Evolutionary conservation across 2,888 invertebrate species (phyloP).

Genomic region (Trichogramma dendrolimi): DNA sequence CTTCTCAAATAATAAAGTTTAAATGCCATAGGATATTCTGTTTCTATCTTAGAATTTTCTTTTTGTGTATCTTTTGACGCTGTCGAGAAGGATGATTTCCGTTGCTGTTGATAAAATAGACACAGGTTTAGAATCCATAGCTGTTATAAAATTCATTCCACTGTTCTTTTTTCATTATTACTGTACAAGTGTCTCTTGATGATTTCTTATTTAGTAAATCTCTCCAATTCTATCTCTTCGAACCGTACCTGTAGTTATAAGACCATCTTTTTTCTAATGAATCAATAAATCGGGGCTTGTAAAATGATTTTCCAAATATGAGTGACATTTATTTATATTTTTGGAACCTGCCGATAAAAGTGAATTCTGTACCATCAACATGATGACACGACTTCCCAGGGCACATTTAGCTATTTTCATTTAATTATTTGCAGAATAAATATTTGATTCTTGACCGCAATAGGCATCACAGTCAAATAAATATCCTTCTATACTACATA

Average conservation of each 20-base stretch:
- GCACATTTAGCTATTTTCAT: slow-evolving; percentile 13
- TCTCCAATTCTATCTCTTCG: neutral
- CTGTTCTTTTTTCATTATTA: slow-evolving; percentile 25
- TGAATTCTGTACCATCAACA: slow-evolving; percentile 24
- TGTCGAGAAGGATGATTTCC: neutral
- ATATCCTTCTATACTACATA: slow-evolving; percentile 21
- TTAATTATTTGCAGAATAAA: slow-evolving; percentile 9
- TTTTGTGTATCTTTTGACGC: neutral
- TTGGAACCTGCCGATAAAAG: slow-evolving; percentile 16
- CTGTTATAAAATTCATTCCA: slow-evolving; percentile 17
- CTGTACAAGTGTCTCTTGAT: slow-evolving; percentile 25
- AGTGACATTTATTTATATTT: slow-evolving; percentile 24
- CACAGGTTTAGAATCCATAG: slow-evolving; percentile 27
- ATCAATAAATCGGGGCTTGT: slow-evolving; percentile 24
- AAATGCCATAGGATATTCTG: slow-evolving; percentile 15
- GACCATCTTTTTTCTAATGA: slow-evolving; percentile 24
- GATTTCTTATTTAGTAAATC: neutral
- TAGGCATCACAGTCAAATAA: slow-evolving; percentile 26
- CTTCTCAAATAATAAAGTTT: slow-evolving; percentile 21
- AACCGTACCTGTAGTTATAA: slow-evolving; percentile 11
- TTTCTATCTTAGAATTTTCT: neutral
- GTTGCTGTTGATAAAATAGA: slow-evolving; percentile 26
- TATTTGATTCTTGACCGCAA: slow-evolving; percentile 15
- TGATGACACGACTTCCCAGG: slow-evolving; percentile 25
- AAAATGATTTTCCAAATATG: slow-evolving; percentile 28